Base-by-base conservation (phyloP, 2,113 vertebrate genomes). In the Sisor rabdophorus region DNA sequence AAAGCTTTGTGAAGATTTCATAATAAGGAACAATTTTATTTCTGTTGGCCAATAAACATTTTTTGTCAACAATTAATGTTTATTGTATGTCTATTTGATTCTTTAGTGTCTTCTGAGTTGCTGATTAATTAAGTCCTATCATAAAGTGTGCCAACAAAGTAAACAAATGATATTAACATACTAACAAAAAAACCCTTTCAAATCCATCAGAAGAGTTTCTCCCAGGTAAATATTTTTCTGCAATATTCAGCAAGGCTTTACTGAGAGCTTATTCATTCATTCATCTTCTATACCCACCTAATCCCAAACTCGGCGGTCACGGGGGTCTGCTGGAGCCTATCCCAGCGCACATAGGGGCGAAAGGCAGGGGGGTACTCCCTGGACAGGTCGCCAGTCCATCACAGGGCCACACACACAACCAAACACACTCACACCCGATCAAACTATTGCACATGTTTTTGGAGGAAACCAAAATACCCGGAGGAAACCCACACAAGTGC, bases 31-130 rank as follows among this genome's bases (percentile, higher is more conserved):
- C n/a, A 53, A 71, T 55, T 73, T 48, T 59, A 75, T 77, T 81
- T 58, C 28, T 71, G 72, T 63, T 68, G 75, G 81, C 75, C 82
- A 79, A 79, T 70, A 61, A 60, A 73, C 32, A 65, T 20, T 40
- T n/a, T 17, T 67, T 48, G 47, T 58, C 47, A 16, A 40, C 74
- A 71, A 74, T 69, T 59, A 47, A 15, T 54, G 50, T 22, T 28
- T 48, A 19, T 17, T 55, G 24, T 44, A 16, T 24, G 30, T 54
- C 19, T 8, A 55, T 56, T 73, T 67, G 73, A 40, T n/a, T 64
- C 2, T 32, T 67, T 9, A 67, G 2, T 10, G 22, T 16, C 44
- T 26, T 48, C 40, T 17, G 20, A 67, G 47, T 17, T 11, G 0
- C 15, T 11, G 20, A 44, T n/a, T 20, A 40, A 44, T 44, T 44